Conservation (phyloP, 2,113 vertebrate genomes). For the Falco punctatus region DNA sequence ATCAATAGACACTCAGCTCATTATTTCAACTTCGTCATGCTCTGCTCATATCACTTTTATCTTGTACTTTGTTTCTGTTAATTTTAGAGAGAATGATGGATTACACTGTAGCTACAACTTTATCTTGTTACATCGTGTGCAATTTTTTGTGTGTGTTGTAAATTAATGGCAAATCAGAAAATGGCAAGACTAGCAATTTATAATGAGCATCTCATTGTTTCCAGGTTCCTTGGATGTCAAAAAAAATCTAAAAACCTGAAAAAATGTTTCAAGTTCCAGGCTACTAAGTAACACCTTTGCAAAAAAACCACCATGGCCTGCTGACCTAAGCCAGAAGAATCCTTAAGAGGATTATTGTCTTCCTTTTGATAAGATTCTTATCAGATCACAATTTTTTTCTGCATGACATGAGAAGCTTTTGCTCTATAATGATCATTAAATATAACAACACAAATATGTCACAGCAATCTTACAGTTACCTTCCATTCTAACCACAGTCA, state of each 20-base stretch:
- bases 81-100: neutral
- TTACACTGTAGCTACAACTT: neutral
- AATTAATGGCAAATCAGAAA: neutral
- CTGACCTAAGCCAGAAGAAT: slow-evolving; percentile 14
- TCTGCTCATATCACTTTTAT: neutral
- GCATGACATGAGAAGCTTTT: neutral
- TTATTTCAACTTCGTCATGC: neutral
- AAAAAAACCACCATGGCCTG: neutral
- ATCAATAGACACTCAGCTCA: neutral
- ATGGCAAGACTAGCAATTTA: neutral
- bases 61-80: neutral
- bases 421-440: neutral
- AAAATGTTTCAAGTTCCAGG: neutral
- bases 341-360: slow-evolving; percentile 27
- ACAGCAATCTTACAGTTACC: neutral
- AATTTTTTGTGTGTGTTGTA: neutral
- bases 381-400: neutral
- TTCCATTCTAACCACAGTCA: neutral
- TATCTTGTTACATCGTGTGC: neutral
- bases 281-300: neutral
- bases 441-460: neutral
- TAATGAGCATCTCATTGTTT: neutral
- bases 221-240: neutral
- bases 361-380: slow-evolving; percentile 43
- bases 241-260: neutral